These are phyloP conservation scores for Poeciliopsis prolifica DNA, from an alignment of 2,113 vertebrate species.

Conservation along the genomic window DNA sequence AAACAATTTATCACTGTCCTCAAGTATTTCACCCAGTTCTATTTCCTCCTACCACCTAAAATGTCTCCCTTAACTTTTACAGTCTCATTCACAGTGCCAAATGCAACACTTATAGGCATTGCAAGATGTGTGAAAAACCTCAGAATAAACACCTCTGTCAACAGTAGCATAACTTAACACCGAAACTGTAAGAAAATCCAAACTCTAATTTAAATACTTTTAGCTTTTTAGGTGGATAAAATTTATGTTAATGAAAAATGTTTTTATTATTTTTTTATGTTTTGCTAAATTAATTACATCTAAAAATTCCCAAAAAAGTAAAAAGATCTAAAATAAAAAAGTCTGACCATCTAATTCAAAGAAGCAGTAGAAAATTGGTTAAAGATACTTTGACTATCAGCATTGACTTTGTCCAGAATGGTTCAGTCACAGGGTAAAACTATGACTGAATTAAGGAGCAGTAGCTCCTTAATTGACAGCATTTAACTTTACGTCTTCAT, in stretches of 20 bases:
- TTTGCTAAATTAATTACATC: too few species aligned
- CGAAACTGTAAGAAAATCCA: background rate
- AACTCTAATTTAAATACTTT: background rate
- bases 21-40: constrained; percentile 25
- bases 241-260: background rate
- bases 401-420: constrained; percentile 11
- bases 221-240: background rate
- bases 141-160: background rate
- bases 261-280: too few species aligned
- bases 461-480: constrained; percentile 34
- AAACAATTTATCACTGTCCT: constrained; percentile 60
- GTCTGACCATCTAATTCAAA: background rate
- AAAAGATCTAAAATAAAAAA: too few species aligned
- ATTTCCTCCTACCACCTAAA: constrained; percentile 22
- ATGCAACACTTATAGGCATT: background rate
- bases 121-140: background rate
- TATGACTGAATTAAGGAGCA: background rate
- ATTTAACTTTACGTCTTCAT: constrained; percentile 46
- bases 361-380: constrained; percentile 6
- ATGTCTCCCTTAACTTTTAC: constrained; percentile 17
- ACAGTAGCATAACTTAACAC: too few species aligned
- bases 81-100: background rate
- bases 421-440: constrained; percentile 27
- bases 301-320: too few species aligned
- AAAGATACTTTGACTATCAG: constrained; percentile 4